These are phyloP conservation scores for Tapirus indicus DNA, from an alignment of 2,797 vertebrate genomes.

Conservation along the genomic window DNA sequence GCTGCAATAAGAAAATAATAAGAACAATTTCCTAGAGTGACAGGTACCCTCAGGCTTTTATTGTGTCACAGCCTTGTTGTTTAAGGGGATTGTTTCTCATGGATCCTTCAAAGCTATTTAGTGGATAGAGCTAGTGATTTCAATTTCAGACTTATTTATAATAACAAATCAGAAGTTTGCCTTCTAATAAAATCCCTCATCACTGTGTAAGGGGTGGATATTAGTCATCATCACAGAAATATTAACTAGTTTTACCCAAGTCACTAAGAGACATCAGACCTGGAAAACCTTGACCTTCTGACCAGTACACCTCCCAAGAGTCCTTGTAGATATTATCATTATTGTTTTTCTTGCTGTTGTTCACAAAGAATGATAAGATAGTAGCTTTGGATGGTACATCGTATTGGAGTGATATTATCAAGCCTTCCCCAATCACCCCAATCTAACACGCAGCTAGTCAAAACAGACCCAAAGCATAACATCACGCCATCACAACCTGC, in stretches of 20 bases:
- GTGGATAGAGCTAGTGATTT: not conserved
- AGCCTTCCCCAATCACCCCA: not conserved
- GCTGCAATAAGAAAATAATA: not conserved
- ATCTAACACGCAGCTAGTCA: not conserved
- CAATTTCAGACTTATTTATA: slow-evolving; percentile 47
- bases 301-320: not conserved
- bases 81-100: not conserved
- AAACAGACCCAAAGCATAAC: not conserved
- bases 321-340: not conserved
- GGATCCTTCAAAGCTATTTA: not conserved
- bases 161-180: slow-evolving; percentile 38
- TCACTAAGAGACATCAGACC: not conserved
- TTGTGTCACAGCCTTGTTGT: not conserved
- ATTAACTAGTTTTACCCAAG: not conserved
- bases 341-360: not conserved
- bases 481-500: not conserved
- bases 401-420: not conserved
- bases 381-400: not conserved
- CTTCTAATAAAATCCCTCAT: not conserved
- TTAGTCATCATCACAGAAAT: not conserved
- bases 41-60: not conserved
- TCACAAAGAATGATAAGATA: not conserved
- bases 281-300: slow-evolving; percentile 20
- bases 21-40: not conserved
- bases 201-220: not conserved